phyloP scores from a whole-genome alignment of 2,797 vertebrate genomes.

The Clarias fuscus region DNA sequence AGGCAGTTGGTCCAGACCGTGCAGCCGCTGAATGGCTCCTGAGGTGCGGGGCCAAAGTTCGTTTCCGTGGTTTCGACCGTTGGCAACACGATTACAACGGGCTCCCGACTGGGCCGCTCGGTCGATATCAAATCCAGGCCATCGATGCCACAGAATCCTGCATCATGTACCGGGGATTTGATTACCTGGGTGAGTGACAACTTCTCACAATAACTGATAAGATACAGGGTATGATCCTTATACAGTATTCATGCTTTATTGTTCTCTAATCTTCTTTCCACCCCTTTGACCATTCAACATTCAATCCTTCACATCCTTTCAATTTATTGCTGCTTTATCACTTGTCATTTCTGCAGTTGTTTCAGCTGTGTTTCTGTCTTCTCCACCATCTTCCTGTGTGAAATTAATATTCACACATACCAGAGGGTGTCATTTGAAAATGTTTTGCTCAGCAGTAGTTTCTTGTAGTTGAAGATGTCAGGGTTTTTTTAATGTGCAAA shows the following conservation, averaged over 20 bases:
- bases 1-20: conserved; percentile 83
- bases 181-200: conserved; percentile 84
- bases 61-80: conserved; percentile 83
- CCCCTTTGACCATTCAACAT: not conserved
- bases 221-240: conserved; percentile 22
- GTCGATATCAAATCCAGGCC: conserved; percentile 86
- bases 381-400: not conserved
- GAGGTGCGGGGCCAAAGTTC: conserved; percentile 89
- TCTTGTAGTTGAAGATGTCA: not conserved
- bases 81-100: conserved; percentile 93
- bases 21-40: conserved; percentile 95
- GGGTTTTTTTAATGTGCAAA: not conserved
- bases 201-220: conserved; percentile 10
- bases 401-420: not conserved
- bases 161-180: conserved; percentile 93
- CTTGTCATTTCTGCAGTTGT: not conserved
- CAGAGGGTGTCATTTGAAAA: not conserved
- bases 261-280: not conserved
- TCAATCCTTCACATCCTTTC: not conserved
- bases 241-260: conserved; percentile 6
- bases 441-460: not conserved
- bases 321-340: not conserved
- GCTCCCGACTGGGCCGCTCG: conserved; percentile 84
- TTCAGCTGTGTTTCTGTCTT: not conserved
- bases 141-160: conserved; percentile 93